Evolutionary conservation across 2,797 vertebrate species (phyloP), one percentile per base, ranked within the genome.

Genomic region (Micromesistius poutassou): DNA sequence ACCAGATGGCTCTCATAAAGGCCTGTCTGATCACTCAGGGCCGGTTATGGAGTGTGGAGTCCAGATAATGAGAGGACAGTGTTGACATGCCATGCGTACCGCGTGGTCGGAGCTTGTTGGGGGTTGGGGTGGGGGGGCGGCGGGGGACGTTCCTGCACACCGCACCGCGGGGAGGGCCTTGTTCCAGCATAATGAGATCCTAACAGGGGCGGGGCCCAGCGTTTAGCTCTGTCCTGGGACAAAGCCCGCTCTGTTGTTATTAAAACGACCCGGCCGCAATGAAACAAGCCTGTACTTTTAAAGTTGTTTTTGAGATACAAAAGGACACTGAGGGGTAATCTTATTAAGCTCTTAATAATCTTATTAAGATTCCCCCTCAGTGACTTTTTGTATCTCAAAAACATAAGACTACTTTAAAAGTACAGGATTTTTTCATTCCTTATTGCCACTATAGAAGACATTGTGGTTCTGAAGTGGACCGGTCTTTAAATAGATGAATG

Each of bases 1-100:
- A 93, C 89, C 92, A 94, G 92, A 93, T 94, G 93, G 84, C 16
- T 76, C 87, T 91, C 90, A 93, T 93, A 91, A 92, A 92, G 87
- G 88, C 78, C 84, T 83, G 80, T 84, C 71, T 70, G 88, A 87
- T 85, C 87, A 82, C 88, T 87, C 80, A 76, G 81, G 82, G 62
- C 81, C 77, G 72, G 80, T 88, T 87, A 83, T 85, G 85, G 86
- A 89, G 86, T 81, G 82, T 84, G 83, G 55, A 14, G 83, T 86
- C 76, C 81, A 87, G 86, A 83, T 91, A 90, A 93, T 90, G 86
- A 90, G 85, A 91, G 89, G 88, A 86, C 86, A 80, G 77, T 74
- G 85, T 82, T 83, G 82, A 82, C 82, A 79, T 87, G 85, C 87
- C 80, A 76, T 78, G 81, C 81, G 85, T 90, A 81, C 82, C 62